phyloP scores from a whole-genome alignment of 2,888 invertebrate genomes.

The Pyralis farinalis region DNA sequence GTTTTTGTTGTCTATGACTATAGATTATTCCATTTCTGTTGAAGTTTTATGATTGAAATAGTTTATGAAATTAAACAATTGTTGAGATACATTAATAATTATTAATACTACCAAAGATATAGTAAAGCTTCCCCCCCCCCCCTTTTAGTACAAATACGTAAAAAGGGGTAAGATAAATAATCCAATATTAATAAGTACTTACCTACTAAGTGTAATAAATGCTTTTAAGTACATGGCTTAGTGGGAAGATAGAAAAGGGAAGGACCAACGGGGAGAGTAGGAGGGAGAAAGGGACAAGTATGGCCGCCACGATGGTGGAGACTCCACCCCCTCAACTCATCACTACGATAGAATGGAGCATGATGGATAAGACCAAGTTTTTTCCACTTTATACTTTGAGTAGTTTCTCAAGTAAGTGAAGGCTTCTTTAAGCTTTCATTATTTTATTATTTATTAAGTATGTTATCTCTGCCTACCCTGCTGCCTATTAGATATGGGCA shows the following conservation, averaged over 20 bases:
- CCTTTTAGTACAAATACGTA: no score
- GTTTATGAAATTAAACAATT: slow-evolving; percentile 2
- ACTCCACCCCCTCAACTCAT: slow-evolving; percentile 83
- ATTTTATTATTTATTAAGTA: no score
- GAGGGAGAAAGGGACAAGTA: slow-evolving; percentile 22
- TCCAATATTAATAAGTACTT: no score
- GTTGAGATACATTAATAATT: neutral
- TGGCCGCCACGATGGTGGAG: slow-evolving; percentile 77
- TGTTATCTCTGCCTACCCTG: no score
- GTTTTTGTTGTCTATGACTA: slow-evolving; percentile 18
- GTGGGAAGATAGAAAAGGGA: slow-evolving; percentile 22
- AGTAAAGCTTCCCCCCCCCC: no score
- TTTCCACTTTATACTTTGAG: slow-evolving; percentile 95
- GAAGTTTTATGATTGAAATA: neutral
- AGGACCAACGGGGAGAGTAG: slow-evolving; percentile 21
- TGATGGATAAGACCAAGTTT: slow-evolving; percentile 98
- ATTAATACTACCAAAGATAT: neutral
- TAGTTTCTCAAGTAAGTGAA: slow-evolving; percentile 86
- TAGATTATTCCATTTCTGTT: slow-evolving; percentile 13
- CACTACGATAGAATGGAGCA: slow-evolving; percentile 96
- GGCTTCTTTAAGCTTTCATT: slow-evolving; percentile 1
- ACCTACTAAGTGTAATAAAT: slow-evolving; percentile 32
- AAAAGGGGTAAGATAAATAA: no score
- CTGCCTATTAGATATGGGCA: no score
- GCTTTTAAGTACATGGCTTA: slow-evolving; percentile 44